Percentiles rank a stretch among this genome's conserved stretches.
Conservation (phyloP, 2,797 vertebrate genomes). For the Tolypeutes matacus region DNA sequence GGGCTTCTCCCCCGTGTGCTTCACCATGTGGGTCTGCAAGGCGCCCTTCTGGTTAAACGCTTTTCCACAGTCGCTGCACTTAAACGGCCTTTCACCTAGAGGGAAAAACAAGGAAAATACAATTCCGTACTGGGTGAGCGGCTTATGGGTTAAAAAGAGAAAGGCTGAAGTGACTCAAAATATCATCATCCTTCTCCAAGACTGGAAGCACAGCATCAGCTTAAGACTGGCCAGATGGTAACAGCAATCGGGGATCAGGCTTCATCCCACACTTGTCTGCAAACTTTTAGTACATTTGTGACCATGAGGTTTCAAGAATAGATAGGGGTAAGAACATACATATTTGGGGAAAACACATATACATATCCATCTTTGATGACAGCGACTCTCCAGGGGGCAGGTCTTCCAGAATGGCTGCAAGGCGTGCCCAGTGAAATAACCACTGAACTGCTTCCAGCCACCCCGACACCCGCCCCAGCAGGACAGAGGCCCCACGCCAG, state of each 20-base stretch:
- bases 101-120: background rate
- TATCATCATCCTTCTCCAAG: background rate
- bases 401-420: background rate
- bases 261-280: background rate
- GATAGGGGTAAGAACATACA: background rate
- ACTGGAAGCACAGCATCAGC: background rate
- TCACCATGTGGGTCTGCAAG: slow-evolving; percentile 98
- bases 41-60: slow-evolving; percentile 99
- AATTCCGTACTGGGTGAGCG: background rate
- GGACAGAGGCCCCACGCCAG: background rate
- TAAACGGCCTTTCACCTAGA: slow-evolving; percentile 96
- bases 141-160: background rate
- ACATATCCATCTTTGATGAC: background rate
- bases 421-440: background rate
- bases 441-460: background rate
- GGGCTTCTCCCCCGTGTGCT: slow-evolving; percentile 98
- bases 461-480: background rate
- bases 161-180: background rate
- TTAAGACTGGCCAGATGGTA: background rate
- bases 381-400: background rate
- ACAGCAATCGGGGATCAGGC: background rate
- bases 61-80: slow-evolving; percentile 96
- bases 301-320: background rate
- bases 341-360: no score
- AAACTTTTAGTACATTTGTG: background rate